Base-by-base conservation (phyloP, 2,113 vertebrate genomes). In the Pseudois nayaur region DNA sequence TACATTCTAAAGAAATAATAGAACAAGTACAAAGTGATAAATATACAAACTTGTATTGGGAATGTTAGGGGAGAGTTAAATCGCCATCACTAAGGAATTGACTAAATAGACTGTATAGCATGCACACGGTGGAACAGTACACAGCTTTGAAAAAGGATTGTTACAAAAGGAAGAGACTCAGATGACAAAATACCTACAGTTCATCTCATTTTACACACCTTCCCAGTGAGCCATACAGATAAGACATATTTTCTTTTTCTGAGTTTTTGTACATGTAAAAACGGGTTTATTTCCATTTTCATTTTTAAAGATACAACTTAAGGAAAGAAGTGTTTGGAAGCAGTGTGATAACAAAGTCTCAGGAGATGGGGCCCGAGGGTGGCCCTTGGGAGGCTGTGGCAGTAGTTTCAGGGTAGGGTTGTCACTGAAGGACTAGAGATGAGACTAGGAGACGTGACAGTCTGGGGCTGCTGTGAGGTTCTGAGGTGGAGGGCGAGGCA, bases 61-160 rank as follows among this genome's bases (percentile, higher is more conserved):
- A 27, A 3, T 15, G 25, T 36, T 23, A 48, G 62, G 45, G 36
- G 84, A 31, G 52, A 12, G 12, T 2, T 31, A 17, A 60, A 3
- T 64, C 8, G 2, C 36, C 29, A 0, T 29, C 3, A 12, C 36
- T n/a, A 31, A 52, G 48, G 71, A 27, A 8, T 3, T 27, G 16
- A 16, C 83, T n/a, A 3, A 45, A 5, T n/a, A 67, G 67, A 19
- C 48, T 12, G 17, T 3, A 12, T 23, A 5, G 13, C 13, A 5
- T 13, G 27, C 31, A 14, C 10, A 40, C 2, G 6, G 5, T 57
- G 27, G 43, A 23, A 6, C 27, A 11, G 79, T 27, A 40, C 0
- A 12, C 13, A 6, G 10, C 55, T 78, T 31, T 50, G 94, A 36
- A n/a, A 59, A 86, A 14, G 12, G 33, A 1, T 21, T 43, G 7